phyloP scores from a whole-genome alignment of 2,113 vertebrate genomes.

The Poicephalus gulielmi region DNA sequence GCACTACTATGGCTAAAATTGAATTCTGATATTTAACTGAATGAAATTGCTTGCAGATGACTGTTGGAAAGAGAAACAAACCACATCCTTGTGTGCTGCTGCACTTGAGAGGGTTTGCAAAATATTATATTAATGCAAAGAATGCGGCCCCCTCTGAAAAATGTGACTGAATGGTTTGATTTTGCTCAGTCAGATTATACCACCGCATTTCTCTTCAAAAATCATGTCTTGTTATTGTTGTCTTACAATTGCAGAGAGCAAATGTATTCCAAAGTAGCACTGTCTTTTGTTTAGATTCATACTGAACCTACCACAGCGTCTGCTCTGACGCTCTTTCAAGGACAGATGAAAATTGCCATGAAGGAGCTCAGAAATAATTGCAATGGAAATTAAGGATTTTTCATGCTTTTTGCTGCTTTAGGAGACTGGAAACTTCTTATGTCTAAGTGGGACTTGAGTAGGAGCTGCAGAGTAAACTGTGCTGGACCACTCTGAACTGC shows the following conservation, averaged over 20 bases:
- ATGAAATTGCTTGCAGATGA: conserved; percentile 80
- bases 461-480: neutral
- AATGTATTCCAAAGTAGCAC: neutral
- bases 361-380: neutral
- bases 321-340: neutral
- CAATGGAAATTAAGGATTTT: neutral
- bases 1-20: conserved; percentile 72
- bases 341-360: neutral
- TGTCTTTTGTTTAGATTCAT: neutral
- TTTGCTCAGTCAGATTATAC: conserved; percentile 20
- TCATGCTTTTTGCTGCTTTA: neutral
- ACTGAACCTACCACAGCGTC: neutral
- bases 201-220: neutral
- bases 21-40: conserved; percentile 80
- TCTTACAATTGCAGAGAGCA: neutral
- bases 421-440: neutral
- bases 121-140: conserved; percentile 21
- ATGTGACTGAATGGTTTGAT: neutral
- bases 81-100: conserved; percentile 66
- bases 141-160: neutral
- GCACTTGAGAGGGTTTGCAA: neutral
- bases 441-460: neutral
- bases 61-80: conserved; percentile 60
- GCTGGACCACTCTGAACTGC: rapidly evolving
- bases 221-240: neutral